Base-by-base conservation (phyloP, 2,113 vertebrate genomes). In the Psilopsiagon aymara region DNA sequence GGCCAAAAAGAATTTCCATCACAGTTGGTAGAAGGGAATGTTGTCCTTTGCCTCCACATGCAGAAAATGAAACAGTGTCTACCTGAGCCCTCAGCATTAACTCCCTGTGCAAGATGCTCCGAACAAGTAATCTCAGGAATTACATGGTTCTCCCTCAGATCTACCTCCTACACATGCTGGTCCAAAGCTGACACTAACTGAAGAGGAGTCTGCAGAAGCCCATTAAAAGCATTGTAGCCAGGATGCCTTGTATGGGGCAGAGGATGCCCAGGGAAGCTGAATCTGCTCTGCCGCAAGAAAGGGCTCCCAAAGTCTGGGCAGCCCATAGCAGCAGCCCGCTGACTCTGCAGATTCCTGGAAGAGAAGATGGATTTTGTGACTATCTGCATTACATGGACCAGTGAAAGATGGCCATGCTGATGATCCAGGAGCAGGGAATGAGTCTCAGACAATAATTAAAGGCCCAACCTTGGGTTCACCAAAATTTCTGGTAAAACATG, bases 331-430 rank as follows among this genome's bases (percentile, higher is more conserved):
- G 85, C 78, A 69, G 85, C 73, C 2, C 0, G 29, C 85, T 83
- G 88, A 95, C 55, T 79, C 84, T 44, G 92, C 85, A 83, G 66
- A 92, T 96, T 92, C 73, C 76, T 74, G 68, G 55, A 29, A 44
- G 41, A 78, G 69, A 33, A 82, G 68, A 68, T 35, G 41, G 37
- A 41, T 47, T 89, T 93, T 94, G 82, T 73, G 89, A 86, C 66
- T 68, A 64, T 76, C 33, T 63, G 79, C 75, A 64, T 89, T 68
- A 83, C 79, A 68, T 4, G 94, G 53, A 19, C 46, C 52, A 84
- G 79, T 63, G n/a, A 59, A 74, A 90, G 29, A 37, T 60, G 77
- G 80, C 53, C 95, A 81, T 85, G 78, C 55, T 4, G 2, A 13
- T 1, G 0, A 17, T 18, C 62, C 78, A 60, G 90, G 75, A 79